Conservation (phyloP, 2,113 vertebrate species). For the Halcyon malimbica region DNA sequence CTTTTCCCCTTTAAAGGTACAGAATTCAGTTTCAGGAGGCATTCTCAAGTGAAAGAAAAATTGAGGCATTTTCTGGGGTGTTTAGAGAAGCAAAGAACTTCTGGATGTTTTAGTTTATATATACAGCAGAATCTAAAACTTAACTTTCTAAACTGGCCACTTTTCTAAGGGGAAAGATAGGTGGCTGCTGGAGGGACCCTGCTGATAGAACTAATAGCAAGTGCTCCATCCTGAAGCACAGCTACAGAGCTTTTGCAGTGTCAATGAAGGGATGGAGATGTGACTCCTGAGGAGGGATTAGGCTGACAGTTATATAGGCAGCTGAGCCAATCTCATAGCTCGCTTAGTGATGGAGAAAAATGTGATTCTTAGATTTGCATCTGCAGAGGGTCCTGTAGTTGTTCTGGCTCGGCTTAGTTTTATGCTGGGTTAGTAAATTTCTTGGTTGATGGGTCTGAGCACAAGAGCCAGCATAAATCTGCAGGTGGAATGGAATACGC, state of each 20-base stretch:
- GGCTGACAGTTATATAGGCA: neutral
- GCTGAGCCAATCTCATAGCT: neutral
- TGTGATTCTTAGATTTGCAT: neutral
- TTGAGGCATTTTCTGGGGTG: neutral
- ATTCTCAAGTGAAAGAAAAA: neutral
- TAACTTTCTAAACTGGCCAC: rapidly evolving
- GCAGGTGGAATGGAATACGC: neutral
- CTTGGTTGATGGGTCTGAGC: neutral
- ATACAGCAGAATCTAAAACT: neutral
- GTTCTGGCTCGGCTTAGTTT: neutral
- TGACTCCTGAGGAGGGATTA: neutral
- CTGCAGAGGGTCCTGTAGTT: neutral
- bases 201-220: neutral
- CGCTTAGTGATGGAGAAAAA: neutral
- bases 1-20: neutral
- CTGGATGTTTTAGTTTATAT: neutral
- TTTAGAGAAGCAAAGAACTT: neutral
- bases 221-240: neutral
- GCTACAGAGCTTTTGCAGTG: neutral
- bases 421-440: neutral
- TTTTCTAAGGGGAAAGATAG: neutral
- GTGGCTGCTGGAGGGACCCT: neutral
- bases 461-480: neutral
- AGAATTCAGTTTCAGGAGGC: neutral
- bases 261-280: neutral